Conservation (phyloP, 2,113 vertebrate species). For the Cairina moschata region DNA sequence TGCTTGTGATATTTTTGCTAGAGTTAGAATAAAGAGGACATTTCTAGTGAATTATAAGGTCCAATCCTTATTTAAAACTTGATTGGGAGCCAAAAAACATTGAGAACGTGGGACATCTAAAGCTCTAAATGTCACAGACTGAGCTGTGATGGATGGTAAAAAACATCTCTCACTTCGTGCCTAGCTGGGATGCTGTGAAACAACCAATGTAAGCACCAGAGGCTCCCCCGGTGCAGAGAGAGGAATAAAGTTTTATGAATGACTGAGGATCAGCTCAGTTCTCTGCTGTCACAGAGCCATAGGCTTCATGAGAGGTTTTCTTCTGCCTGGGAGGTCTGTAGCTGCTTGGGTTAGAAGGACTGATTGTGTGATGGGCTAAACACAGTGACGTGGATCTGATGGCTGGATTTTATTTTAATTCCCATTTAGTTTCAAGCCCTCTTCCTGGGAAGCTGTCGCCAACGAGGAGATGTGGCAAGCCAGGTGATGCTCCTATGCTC, state of each 20-base stretch:
- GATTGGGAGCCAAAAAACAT: neutral
- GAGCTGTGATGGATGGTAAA: neutral
- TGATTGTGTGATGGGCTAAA: neutral
- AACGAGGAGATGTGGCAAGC: conserved; percentile 99
- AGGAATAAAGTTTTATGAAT: neutral
- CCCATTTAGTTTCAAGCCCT: conserved; percentile 84
- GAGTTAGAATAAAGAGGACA: neutral
- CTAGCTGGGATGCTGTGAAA: neutral
- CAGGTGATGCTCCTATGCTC: conserved; percentile 81
- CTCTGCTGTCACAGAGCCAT: neutral
- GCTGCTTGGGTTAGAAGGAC: neutral
- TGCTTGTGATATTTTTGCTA: neutral
- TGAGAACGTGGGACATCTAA: neutral
- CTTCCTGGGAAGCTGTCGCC: conserved; percentile 95
- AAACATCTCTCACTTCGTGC: neutral
- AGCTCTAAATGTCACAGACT: neutral
- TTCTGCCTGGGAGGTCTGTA: neutral
- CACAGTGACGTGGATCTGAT: neutral
- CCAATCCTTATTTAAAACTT: neutral
- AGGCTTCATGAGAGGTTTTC: neutral
- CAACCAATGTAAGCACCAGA: neutral
- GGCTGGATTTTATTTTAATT: conserved; percentile 20
- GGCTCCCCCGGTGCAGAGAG: neutral
- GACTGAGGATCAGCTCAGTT: neutral
- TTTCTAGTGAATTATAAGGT: neutral